Conservation (phyloP, 2,797 vertebrate genomes). For the Eulemur mongoz region DNA sequence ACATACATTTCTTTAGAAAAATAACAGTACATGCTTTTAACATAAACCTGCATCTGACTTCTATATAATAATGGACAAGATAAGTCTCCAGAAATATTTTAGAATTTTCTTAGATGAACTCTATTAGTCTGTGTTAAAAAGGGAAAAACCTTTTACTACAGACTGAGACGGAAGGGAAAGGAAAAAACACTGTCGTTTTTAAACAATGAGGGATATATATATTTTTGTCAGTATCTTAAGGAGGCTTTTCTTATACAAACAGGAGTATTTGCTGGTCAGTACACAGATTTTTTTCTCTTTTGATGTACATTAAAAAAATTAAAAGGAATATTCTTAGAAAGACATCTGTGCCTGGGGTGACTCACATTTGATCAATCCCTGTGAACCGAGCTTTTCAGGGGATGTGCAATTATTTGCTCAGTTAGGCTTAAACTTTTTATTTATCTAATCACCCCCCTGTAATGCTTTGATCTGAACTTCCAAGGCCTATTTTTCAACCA, state of each 20-base stretch:
- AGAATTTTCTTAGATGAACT: conserved; percentile 49
- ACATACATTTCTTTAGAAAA: conserved; percentile 49
- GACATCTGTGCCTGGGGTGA: conserved; percentile 85
- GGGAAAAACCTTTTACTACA: conserved; percentile 64
- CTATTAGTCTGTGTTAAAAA: conserved; percentile 52
- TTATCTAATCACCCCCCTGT: conserved; percentile 88
- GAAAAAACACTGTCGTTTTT: conserved; percentile 72
- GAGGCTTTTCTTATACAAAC: conserved; percentile 79
- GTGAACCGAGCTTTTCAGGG: conserved; percentile 85
- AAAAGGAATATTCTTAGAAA: conserved; percentile 87
- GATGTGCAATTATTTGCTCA: conserved; percentile 90
- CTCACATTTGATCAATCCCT: conserved; percentile 86
- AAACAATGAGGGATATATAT: conserved; percentile 73
- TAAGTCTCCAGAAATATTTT: conserved; percentile 49
- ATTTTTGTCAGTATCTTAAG: conserved; percentile 70
- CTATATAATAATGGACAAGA: conserved; percentile 7
- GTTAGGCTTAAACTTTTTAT: conserved; percentile 90
- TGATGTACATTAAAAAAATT: conserved; percentile 84
- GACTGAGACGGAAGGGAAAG: conserved; percentile 42
- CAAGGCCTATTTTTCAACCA: conserved; percentile 84
- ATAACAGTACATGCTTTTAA: conserved; percentile 54
- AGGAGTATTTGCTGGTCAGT: conserved; percentile 80
- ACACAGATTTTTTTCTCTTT: conserved; percentile 75
- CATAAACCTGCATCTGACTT: conserved; percentile 54
- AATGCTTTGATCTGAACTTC: conserved; percentile 88